Conservation (phyloP, 2,888 invertebrate genomes). For the Eilema griseolum region DNA sequence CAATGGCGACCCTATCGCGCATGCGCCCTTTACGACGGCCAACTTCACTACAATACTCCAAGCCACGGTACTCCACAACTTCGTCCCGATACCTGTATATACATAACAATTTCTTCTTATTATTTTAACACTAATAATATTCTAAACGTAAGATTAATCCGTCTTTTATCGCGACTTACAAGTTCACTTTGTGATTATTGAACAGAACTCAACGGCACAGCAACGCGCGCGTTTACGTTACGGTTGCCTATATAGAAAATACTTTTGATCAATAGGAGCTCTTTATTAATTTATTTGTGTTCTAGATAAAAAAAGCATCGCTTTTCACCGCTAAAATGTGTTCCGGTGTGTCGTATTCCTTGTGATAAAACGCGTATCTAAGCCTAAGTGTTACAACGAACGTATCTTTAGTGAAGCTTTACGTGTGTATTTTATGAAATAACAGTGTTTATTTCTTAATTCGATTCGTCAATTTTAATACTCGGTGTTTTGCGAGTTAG, state of each 20-base stretch:
- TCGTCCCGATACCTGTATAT: slow-evolving; percentile 81
- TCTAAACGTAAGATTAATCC: slow-evolving; percentile 77
- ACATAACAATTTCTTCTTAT: slow-evolving; percentile 79
- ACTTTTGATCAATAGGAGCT: slow-evolving; percentile 81
- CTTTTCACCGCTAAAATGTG: slow-evolving; percentile 64
- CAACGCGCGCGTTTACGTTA: slow-evolving; percentile 43
- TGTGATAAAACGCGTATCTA: slow-evolving; percentile 63
- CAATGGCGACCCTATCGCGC: slow-evolving; percentile 77
- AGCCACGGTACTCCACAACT: slow-evolving; percentile 79
- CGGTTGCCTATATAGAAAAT: slow-evolving; percentile 54
- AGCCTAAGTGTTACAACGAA: slow-evolving; percentile 71
- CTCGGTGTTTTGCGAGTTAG: slow-evolving; percentile 35
- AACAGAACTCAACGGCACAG: slow-evolving; percentile 29
- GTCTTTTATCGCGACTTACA: slow-evolving; percentile 63
- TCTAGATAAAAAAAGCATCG: slow-evolving; percentile 69
- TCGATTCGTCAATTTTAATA: slow-evolving; percentile 56
- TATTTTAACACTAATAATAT: slow-evolving; percentile 72
- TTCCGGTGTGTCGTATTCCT: slow-evolving; percentile 53
- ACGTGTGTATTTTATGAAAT: slow-evolving; percentile 55
- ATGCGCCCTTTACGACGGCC: slow-evolving; percentile 66
- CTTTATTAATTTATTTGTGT: slow-evolving; percentile 84
- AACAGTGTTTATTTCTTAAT: slow-evolving; percentile 56
- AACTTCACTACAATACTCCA: slow-evolving; percentile 79
- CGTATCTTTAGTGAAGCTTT: slow-evolving; percentile 54
- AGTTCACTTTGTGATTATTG: slow-evolving; percentile 36